A percentile compares a stretch with the other conserved stretches of the same genome.
phyloP scores from a whole-genome alignment of 2,888 invertebrate species.

The Alentia gelatinosa region DNA sequence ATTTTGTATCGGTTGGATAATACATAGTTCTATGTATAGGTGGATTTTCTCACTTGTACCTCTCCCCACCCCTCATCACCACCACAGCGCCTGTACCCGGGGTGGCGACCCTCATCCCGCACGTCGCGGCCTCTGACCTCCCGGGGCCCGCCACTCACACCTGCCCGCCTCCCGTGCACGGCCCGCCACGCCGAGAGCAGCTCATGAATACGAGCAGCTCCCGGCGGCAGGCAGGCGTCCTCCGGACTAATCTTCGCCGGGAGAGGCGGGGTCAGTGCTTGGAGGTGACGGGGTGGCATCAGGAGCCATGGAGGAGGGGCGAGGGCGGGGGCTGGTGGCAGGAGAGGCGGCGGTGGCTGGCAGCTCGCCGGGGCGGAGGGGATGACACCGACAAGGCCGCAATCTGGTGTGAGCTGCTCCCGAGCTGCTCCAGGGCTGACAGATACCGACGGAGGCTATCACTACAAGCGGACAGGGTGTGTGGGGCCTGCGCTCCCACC shows the following conservation, averaged over 20 bases:
- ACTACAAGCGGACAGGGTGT: too few relatives aligned
- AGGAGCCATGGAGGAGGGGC: too few relatives aligned
- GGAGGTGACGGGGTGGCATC: neutral
- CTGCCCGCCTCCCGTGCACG: too few relatives aligned
- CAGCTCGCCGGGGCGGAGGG: neutral
- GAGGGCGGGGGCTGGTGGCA: slow-evolving; percentile 1
- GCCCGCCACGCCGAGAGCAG: neutral
- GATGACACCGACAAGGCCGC: neutral
- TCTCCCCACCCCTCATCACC: neutral
- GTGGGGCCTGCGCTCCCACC: too few relatives aligned
- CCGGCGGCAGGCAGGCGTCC: neutral
- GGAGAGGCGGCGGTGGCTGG: neutral
- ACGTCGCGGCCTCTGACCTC: too few relatives aligned
- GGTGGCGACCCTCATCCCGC: neutral
- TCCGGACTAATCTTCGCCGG: neutral
- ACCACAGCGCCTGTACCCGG: neutral
- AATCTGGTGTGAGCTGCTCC: neutral
- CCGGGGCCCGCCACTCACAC: too few relatives aligned
- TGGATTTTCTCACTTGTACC: neutral
- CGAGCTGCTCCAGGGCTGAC: neutral
- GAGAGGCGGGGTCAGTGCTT: neutral
- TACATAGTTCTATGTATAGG: too few relatives aligned
- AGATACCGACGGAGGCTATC: too few relatives aligned
- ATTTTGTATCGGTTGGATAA: too few relatives aligned
- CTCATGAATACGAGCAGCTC: neutral